Base-by-base conservation (phyloP, 2,113 vertebrate genomes). In the Tricholaema leucomelas region DNA sequence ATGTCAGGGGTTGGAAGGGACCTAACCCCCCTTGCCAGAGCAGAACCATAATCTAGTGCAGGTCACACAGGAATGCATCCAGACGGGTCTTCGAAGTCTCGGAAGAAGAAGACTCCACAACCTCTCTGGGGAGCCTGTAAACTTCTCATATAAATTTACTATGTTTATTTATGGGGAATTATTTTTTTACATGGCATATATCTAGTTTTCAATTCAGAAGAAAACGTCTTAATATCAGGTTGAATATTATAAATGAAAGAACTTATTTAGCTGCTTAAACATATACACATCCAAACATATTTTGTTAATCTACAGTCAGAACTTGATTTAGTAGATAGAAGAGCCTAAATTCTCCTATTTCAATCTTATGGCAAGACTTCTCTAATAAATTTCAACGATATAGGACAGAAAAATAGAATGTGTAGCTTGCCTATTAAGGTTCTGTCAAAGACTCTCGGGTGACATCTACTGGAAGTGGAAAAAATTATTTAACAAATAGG, bases 391-490 rank as follows among this genome's bases (percentile, higher is more conserved):
- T 60, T 38, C n/a, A 66, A 10, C 48, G 48, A 31, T 20, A 42
- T 4, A 48, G 55, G 35, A 46, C 15, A 85, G 81, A 95, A 92
- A 84, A 94, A 94, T 59, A 70, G 82, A 85, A 81, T 12, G 17
- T 28, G 18, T n/a, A 38, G 35, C 54, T 50, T 55, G 13, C 23
- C 6, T 13, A 50, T 25, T 50, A 50, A 42, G 44, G 25, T 88
- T 80, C 36, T 82, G 93, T 94, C 85, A 76, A 61, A 97, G 79
- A 95, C 73, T 92, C 93, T 94, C 54, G 35, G 76, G 92, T 38
- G 96, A 96, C 98, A 97, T 71, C 98, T 97, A 73, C 94, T 96
- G 97, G 97, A 94, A 12, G 48, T 83, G 59, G 14, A 64, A 79
- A 70, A 65, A 48, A 24, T 50, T 36, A 36, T 54, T 66, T 75